Percentiles rank a stretch among this genome's conserved stretches.
phyloP scores from a whole-genome alignment of 2,797 vertebrate genomes.

The Novumbra hubbsi region DNA sequence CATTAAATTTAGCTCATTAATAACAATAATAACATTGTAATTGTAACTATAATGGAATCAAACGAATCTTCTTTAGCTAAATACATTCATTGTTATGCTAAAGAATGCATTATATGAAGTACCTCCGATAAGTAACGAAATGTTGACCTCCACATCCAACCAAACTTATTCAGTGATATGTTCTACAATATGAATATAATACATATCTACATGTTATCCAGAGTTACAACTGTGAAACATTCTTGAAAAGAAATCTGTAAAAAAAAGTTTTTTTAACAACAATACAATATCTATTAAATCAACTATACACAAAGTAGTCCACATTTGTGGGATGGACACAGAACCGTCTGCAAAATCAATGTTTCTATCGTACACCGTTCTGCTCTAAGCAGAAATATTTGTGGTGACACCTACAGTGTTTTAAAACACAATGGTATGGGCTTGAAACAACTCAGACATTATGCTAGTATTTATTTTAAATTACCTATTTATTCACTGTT shows the following conservation, averaged over 20 bases:
- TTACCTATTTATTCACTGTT: neutral
- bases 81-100: no score
- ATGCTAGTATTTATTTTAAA: neutral
- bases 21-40: neutral
- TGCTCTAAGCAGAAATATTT: neutral
- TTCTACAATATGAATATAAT: neutral
- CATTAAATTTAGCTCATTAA: neutral
- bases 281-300: neutral
- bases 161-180: neutral
- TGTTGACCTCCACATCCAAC: neutral
- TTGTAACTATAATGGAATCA: neutral
- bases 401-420: neutral
- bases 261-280: neutral
- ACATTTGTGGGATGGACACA: neutral
- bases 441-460: neutral
- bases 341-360: neutral
- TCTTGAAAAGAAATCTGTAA: neutral
- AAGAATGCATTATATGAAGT: no score
- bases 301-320: neutral
- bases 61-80: no score
- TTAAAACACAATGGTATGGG: neutral
- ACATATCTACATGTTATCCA: neutral
- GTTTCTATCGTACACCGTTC: neutral
- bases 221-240: neutral
- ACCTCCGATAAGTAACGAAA: neutral